These are phyloP conservation scores for Neoniphon sammara DNA, from an alignment of 2,797 vertebrate genomes.

Conservation along the genomic window DNA sequence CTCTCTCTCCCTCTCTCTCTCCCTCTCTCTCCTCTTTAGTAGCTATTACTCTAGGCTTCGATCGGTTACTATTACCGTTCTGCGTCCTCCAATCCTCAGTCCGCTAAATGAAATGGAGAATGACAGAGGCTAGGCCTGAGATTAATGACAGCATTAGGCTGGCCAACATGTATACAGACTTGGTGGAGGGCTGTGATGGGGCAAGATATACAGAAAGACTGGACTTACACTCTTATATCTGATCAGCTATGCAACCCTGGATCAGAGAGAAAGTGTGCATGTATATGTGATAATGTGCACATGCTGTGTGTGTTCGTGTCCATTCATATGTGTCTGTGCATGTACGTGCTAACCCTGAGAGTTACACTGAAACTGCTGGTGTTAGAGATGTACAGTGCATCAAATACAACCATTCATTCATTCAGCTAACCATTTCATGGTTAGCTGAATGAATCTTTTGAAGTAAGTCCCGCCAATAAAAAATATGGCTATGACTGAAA, in stretches of 20 bases:
- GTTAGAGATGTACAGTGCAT: slow-evolving; percentile 3
- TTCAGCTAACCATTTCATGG: neutral
- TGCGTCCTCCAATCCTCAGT: slow-evolving; percentile 65
- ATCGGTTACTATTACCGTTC: slow-evolving; percentile 64
- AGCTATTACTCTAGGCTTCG: slow-evolving; percentile 72
- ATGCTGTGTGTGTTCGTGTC: neutral
- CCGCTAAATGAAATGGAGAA: slow-evolving; percentile 78
- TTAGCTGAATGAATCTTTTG: slow-evolving; percentile 10
- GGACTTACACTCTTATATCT: slow-evolving; percentile 31
- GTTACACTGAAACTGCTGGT: neutral
- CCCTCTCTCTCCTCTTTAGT: slow-evolving; percentile 49
- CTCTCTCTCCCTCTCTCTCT: slow-evolving; percentile 26
- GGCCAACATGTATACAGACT: slow-evolving; percentile 46
- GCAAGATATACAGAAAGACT: slow-evolving; percentile 42
- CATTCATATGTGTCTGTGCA: neutral
- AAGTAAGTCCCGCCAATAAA: slow-evolving; percentile 29
- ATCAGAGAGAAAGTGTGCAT: slow-evolving; percentile 7
- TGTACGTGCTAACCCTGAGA: slow-evolving; percentile 2
- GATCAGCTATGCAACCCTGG: slow-evolving; percentile 39
- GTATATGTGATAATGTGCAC: neutral
- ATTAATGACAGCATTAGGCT: slow-evolving; percentile 79
- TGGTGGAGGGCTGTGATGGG: slow-evolving; percentile 19
- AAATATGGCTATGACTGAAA: slow-evolving; percentile 26
- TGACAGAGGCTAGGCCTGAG: slow-evolving; percentile 71
- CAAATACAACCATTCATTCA: too few species aligned